Conservation (phyloP, 2,113 vertebrate species). For the Eretmochelys imbricata region DNA sequence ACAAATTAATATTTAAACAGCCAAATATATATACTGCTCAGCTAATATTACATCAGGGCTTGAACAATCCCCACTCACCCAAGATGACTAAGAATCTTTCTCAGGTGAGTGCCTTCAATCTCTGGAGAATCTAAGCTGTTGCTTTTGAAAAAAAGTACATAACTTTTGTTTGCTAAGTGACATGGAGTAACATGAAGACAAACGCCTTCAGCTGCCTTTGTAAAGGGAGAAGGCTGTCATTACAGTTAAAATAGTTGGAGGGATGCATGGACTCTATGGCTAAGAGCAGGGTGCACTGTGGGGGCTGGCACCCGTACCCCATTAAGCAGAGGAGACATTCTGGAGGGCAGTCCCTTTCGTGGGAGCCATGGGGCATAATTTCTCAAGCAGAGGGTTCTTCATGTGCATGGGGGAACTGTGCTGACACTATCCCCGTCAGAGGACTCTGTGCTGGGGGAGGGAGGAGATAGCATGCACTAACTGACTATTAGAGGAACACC, state of each 20-base stretch:
- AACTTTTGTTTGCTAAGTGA: neutral
- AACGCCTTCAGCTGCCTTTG: neutral
- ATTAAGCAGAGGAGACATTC: neutral
- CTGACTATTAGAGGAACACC: neutral
- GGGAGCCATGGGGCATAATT: rapidly evolving
- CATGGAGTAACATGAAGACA: neutral
- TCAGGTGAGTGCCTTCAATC: neutral
- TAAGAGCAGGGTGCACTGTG: neutral
- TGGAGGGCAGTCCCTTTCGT: neutral
- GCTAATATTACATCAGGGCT: neutral
- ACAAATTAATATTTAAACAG: neutral
- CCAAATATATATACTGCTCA: neutral
- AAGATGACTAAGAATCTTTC: neutral
- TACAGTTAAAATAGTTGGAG: neutral
- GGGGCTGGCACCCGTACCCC: neutral
- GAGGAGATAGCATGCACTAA: neutral
- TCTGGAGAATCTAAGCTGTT: neutral
- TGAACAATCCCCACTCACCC: too few species aligned
- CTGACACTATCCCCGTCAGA: neutral
- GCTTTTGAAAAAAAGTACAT: neutral
- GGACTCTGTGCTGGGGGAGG: neutral
- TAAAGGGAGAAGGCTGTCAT: neutral
- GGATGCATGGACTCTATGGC: neutral
- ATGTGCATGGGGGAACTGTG: neutral
- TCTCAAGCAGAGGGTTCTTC: neutral